These are phyloP conservation scores for Drosophila pachea DNA, from an alignment of 1,140 invertebrate species.

Conservation along the genomic window DNA sequence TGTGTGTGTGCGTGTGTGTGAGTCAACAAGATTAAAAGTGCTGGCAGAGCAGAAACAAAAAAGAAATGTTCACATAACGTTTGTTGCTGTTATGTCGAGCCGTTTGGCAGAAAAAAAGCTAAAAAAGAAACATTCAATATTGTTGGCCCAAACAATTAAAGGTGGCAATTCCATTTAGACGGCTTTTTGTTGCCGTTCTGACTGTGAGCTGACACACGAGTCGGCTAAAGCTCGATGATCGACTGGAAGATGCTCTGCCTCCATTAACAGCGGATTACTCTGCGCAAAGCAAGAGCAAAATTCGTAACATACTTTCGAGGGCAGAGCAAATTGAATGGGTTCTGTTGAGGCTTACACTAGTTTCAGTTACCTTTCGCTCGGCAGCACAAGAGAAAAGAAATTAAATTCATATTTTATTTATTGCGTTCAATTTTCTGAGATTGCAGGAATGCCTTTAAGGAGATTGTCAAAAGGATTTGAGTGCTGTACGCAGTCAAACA, in stretches of 20 bases:
- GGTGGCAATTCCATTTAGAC: conserved; percentile 62
- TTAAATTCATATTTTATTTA: too few species aligned
- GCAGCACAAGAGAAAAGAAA: too few species aligned
- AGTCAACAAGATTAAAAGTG: conserved; percentile 72
- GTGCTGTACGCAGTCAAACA: too few species aligned
- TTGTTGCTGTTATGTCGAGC: neutral
- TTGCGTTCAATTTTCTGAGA: too few species aligned
- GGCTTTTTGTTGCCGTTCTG: conserved; percentile 5
- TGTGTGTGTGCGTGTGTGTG: conserved; percentile 23
- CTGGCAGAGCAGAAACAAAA: conserved; percentile 46
- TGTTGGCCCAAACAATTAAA: conserved; percentile 64
- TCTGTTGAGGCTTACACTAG: too few species aligned
- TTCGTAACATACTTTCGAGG: too few species aligned
- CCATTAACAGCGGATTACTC: too few species aligned
- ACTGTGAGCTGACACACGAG: conserved; percentile 1
- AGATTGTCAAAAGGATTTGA: too few species aligned
- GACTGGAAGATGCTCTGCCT: neutral
- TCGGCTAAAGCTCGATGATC: conserved; percentile 1
- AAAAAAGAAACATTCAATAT: conserved; percentile 15
- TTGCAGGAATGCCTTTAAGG: too few species aligned
- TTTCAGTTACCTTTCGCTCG: too few species aligned
- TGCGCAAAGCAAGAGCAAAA: too few species aligned
- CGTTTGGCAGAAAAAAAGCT: conserved; percentile 17
- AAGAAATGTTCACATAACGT: conserved; percentile 6
- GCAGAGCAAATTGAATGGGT: too few species aligned